Evolutionary conservation across 1,140 invertebrate genomes (phyloP).

Genomic region (Pseudomyrmex flavicornis): DNA sequence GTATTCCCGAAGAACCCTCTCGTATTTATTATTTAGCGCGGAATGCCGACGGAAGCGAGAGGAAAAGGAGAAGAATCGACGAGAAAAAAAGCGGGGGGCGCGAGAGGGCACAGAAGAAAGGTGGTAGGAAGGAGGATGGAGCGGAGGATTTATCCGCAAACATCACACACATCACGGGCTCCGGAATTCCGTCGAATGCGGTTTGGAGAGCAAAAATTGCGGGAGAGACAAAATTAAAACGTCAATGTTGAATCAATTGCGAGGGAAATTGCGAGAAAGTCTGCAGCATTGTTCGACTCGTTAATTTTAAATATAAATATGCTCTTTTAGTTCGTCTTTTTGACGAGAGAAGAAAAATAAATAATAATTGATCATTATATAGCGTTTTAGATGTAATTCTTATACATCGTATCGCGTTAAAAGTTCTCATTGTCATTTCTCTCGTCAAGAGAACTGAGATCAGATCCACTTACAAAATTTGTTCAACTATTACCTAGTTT

Average conservation of each 20-base stretch:
- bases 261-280: neutral
- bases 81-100: constrained; percentile 61
- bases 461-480: constrained; percentile 34
- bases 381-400: neutral
- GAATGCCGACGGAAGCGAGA: constrained; percentile 69
- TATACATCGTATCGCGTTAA: neutral
- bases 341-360: neutral
- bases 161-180: constrained; percentile 74
- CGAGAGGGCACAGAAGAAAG: constrained; percentile 50
- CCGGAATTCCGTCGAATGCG: constrained; percentile 65
- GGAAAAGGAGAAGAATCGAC: constrained; percentile 56
- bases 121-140: neutral
- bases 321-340: neutral
- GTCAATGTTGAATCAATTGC: constrained; percentile 39
- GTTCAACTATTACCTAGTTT: constrained; percentile 22
- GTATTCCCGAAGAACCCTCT: constrained; percentile 82
- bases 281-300: neutral
- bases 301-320: neutral
- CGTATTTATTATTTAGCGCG: constrained; percentile 85
- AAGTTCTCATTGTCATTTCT: constrained; percentile 2
- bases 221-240: constrained; percentile 58
- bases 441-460: neutral
- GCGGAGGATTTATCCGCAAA: constrained; percentile 81
- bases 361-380: neutral
- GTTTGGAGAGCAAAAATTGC: constrained; percentile 63